These are phyloP conservation scores for Galagoides demidoff DNA, from an alignment of 2,797 vertebrate species.

Conservation along the genomic window DNA sequence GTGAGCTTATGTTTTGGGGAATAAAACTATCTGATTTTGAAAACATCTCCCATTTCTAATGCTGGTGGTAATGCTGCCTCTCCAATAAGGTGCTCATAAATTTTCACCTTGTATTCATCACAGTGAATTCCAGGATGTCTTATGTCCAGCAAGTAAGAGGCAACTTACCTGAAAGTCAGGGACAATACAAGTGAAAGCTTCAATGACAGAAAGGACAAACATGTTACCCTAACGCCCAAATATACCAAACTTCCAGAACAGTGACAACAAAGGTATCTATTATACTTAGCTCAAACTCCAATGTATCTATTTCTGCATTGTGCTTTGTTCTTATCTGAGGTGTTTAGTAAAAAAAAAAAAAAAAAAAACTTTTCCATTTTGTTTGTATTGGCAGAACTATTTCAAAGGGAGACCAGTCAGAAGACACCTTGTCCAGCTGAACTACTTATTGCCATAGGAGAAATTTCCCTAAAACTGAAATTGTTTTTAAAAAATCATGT, in stretches of 20 bases:
- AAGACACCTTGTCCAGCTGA: slow-evolving; percentile 49
- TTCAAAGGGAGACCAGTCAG: slow-evolving; percentile 11
- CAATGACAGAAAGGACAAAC: slow-evolving; percentile 61
- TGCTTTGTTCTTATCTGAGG: slow-evolving; percentile 65
- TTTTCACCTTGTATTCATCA: slow-evolving; percentile 44
- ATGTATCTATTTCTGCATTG: slow-evolving; percentile 52
- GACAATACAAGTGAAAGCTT: slow-evolving; percentile 64
- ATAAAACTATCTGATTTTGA: slow-evolving; percentile 26
- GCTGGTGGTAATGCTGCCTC: neutral
- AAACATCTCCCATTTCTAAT: slow-evolving; percentile 1
- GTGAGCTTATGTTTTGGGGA: neutral
- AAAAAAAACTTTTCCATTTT: slow-evolving; percentile 52
- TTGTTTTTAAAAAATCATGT: neutral
- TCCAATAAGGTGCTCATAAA: neutral
- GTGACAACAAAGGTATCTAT: slow-evolving; percentile 28
- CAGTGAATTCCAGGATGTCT: neutral
- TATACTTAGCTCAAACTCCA: slow-evolving; percentile 36
- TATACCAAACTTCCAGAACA: slow-evolving; percentile 5
- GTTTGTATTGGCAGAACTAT: slow-evolving; percentile 57
- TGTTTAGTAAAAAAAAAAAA: slow-evolving; percentile 62
- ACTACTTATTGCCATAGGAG: slow-evolving; percentile 4
- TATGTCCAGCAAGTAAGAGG: neutral
- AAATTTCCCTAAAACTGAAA: slow-evolving; percentile 32
- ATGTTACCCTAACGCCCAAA: slow-evolving; percentile 39
- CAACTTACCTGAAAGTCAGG: neutral